Percentiles rank a stretch among this genome's conserved stretches.
Conservation (phyloP, 1,140 invertebrate species). For the Procambarus clarkii region DNA sequence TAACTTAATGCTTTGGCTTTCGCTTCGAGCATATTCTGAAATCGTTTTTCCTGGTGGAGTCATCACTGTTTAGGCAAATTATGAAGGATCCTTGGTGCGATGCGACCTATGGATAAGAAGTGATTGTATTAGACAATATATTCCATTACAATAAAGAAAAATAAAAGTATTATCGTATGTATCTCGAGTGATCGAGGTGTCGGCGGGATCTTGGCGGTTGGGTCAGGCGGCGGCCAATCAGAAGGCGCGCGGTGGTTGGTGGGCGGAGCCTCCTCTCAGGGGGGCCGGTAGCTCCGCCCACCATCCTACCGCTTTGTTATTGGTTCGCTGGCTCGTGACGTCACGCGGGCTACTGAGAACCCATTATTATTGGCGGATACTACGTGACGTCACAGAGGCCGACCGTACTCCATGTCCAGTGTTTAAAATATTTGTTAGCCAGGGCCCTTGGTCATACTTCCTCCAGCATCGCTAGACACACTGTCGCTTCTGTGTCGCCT, state of each 20-base stretch:
- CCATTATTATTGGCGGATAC: conserved; percentile 72
- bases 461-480: conserved; percentile 68
- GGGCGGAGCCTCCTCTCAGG: conserved; percentile 50
- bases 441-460: conserved; percentile 71
- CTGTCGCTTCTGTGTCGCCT: conserved; percentile 64
- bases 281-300: conserved; percentile 57
- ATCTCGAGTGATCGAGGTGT: conserved; percentile 62
- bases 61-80: too few relatives aligned
- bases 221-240: conserved; percentile 58
- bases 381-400: conserved; percentile 64
- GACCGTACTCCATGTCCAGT: conserved; percentile 70
- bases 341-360: conserved; percentile 70
- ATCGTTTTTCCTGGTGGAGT: too few relatives aligned
- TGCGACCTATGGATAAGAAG: not conserved
- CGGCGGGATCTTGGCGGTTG: conserved; percentile 59
- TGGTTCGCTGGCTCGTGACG: conserved; percentile 67
- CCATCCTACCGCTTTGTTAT: conserved; percentile 35
- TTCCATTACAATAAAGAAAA: conserved; percentile 54
- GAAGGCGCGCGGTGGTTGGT: conserved; percentile 13
- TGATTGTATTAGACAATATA: conserved; percentile 36
- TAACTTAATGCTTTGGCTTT: too few relatives aligned
- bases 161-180: conserved; percentile 66
- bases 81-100: not conserved
- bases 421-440: conserved; percentile 71
- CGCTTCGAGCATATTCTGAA: too few relatives aligned